phyloP scores from a whole-genome alignment of 37 sponge, comb jelly and placozoan genomes.

The Mnemiopsis leidyi region DNA sequence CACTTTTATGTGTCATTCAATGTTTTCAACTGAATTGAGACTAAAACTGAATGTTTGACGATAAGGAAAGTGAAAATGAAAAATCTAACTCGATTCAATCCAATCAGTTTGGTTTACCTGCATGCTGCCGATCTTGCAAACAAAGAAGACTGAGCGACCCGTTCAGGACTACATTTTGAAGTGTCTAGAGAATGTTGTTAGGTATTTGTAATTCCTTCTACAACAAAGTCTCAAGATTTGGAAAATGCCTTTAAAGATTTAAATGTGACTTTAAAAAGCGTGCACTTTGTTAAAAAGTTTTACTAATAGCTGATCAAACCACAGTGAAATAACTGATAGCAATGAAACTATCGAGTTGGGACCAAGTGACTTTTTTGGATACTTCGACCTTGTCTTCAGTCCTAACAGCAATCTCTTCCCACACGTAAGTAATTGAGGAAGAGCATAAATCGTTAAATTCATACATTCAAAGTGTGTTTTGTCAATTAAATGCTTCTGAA shows the following conservation, averaged over 20 bases:
- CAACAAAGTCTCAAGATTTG: too few relatives aligned
- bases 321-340: slow-evolving; percentile 6
- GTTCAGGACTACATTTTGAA: slow-evolving; percentile 46
- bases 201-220: too few relatives aligned
- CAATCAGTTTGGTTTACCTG: slow-evolving; percentile 46
- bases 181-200: slow-evolving; percentile 38
- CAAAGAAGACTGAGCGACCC: slow-evolving; percentile 21
- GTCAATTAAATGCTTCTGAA: background rate
- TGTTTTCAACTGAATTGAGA: too few relatives aligned
- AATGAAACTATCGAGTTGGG: background rate
- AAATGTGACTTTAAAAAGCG: too few relatives aligned
- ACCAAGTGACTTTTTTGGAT: slow-evolving; percentile 50
- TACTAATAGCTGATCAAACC: too few relatives aligned
- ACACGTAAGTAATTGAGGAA: slow-evolving; percentile 1
- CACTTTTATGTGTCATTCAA: too few relatives aligned
- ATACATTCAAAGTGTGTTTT: background rate
- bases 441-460: background rate
- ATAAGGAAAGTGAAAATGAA: too few relatives aligned
- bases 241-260: too few relatives aligned
- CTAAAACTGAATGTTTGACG: too few relatives aligned
- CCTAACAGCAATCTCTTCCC: background rate
- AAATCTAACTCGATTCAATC: too few relatives aligned
- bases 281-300: too few relatives aligned
- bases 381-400: slow-evolving; percentile 60
- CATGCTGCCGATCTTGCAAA: slow-evolving; percentile 46